Evolutionary conservation across 2,113 vertebrate genomes (phyloP), one percentile per base, ranked within the genome.

Genomic region (Tapirus terrestris): DNA sequence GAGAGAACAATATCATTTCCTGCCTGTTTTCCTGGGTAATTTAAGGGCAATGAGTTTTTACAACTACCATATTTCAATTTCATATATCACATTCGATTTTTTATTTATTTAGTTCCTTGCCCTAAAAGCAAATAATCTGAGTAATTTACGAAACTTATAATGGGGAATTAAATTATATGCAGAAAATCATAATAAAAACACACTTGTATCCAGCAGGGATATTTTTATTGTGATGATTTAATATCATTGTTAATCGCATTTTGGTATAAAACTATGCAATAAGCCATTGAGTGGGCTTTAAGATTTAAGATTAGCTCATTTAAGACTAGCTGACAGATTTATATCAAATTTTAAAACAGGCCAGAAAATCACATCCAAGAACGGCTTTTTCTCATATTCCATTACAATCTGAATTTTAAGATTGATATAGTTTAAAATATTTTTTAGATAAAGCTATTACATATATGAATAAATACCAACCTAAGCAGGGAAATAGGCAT

Each of bases 391-490:
- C 75, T 91, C 76, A 31, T 58, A 95, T 80, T 82, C 85, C 96
- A 29, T 67, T n/a, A 63, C 36, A 58, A 82, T 60, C 56, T 97
- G 97, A 94, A 53, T 92, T 39, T 83, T 93, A 95, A 94, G 89
- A 94, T 10, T 53, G 95, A 89, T 45, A 93, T 5, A 65, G 95
- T 92, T 98, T 90, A 65, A 70, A 95, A 82, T 88, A 12, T 58
- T 63, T 91, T 97, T 98, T 96, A 76, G 93, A 97, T 91, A 13
- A 93, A 95, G 60, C 16, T 88, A 85, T 89, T 51, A 72, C 2
- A 77, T 56, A 33, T 73, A 20, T 43, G 39, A 97, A 72, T 73
- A 96, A 94, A 88, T n/a, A 80, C 70, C 73, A 96, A 21, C 80
- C 3, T 33, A 90, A 79, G 86, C 76, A 73, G 76, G 97, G 21